Percentiles rank a stretch among this genome's conserved stretches.
Evolutionary conservation across 2,113 vertebrate species (phyloP).

Genomic region (Boulengerochromis microlepis): DNA sequence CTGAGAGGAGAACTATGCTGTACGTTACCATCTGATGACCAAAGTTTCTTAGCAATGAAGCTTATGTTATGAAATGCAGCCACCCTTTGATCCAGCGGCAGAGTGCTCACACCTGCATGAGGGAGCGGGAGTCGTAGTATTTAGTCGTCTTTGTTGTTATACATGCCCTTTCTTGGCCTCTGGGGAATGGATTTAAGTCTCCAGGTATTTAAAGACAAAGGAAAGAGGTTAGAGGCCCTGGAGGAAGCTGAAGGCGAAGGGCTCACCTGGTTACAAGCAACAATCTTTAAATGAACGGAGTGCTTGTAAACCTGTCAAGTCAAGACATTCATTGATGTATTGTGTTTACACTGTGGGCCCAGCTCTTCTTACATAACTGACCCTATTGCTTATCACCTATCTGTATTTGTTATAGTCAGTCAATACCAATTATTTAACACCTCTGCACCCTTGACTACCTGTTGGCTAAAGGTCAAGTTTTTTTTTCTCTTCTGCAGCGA

Average conservation of each 20-base stretch:
- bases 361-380: constrained; percentile 18
- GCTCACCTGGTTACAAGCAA: not conserved
- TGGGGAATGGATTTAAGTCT: not conserved
- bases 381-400: constrained; percentile 10
- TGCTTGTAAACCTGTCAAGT: constrained; percentile 22
- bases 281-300: not conserved
- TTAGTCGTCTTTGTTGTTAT: constrained; percentile 22
- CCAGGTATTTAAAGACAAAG: constrained; percentile 30
- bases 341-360: constrained; percentile 23
- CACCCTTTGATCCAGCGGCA: constrained; percentile 3
- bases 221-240: not conserved
- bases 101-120: constrained; percentile 4
- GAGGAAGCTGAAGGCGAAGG: constrained; percentile 12
- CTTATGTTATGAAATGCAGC: not conserved
- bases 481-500: not conserved
- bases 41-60: not conserved
- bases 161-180: not conserved
- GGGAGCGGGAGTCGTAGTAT: not conserved
- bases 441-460: not conserved
- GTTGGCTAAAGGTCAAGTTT: constrained; percentile 36
- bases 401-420: not conserved
- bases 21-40: not conserved
- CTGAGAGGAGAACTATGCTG: not conserved
- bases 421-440: constrained; percentile 5
- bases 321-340: not conserved